Conservation (phyloP, 1,140 invertebrate genomes). For the Telenomus remus region DNA sequence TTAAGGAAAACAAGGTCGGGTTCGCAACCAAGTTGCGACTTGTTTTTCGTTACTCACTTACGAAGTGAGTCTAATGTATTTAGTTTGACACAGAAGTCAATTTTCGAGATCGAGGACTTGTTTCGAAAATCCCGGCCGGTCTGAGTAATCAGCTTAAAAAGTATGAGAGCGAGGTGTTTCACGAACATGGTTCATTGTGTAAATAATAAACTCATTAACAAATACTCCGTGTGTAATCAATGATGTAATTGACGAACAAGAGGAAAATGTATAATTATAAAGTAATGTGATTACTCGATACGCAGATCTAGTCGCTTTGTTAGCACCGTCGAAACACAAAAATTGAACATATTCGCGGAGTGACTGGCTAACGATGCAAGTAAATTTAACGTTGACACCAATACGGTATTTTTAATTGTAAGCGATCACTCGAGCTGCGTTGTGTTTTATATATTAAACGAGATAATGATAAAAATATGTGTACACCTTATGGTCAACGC, state of each 20-base stretch:
- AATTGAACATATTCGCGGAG: too few relatives aligned
- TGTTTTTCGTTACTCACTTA: too few relatives aligned
- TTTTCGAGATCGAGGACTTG: too few relatives aligned
- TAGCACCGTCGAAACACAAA: too few relatives aligned
- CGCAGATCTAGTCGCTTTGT: constrained; percentile 35
- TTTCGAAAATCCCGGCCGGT: too few relatives aligned
- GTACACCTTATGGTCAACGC: constrained; percentile 40
- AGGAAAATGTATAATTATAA: constrained; percentile 9
- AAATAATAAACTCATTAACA: constrained; percentile 23
- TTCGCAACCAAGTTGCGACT: too few relatives aligned
- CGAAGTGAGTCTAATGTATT: too few relatives aligned
- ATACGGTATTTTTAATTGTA: constrained; percentile 12
- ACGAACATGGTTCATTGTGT: constrained; percentile 26
- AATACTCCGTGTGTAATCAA: constrained; percentile 35
- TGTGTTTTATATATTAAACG: constrained; percentile 8
- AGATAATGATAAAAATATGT: constrained; percentile 8
- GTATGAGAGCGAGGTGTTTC: constrained; percentile 7
- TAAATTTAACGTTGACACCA: constrained; percentile 8
- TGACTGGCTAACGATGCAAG: too few relatives aligned
- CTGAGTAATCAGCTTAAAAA: too few relatives aligned
- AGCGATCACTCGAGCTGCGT: constrained; percentile 25
- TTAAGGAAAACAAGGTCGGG: too few relatives aligned
- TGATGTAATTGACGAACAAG: constrained; percentile 11
- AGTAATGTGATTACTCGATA: constrained; percentile 7
- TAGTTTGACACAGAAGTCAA: too few relatives aligned